These are phyloP conservation scores for Conops quadrifasciatus DNA, from an alignment of 2,888 invertebrate genomes.

Conservation along the genomic window DNA sequence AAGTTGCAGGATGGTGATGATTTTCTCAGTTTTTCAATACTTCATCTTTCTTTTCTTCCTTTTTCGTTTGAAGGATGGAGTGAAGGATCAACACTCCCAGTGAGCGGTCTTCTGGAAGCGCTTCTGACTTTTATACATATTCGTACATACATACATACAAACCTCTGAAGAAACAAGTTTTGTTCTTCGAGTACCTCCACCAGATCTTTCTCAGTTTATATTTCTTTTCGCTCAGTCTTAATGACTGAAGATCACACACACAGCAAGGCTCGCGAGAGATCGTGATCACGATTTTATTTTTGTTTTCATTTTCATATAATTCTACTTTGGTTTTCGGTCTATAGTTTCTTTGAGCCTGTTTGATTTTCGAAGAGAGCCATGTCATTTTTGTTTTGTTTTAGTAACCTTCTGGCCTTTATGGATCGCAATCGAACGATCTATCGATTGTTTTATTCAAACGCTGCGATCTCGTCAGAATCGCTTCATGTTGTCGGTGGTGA, in stretches of 20 bases:
- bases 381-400: neutral
- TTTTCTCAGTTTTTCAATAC: too few species aligned
- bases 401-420: slow-evolving; percentile 18
- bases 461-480: slow-evolving; percentile 11
- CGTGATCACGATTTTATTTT: slow-evolving; percentile 30
- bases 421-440: slow-evolving; percentile 16
- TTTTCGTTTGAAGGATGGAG: too few species aligned
- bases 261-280: neutral
- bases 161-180: too few species aligned
- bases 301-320: slow-evolving; percentile 31
- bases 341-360: neutral
- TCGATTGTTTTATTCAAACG: neutral
- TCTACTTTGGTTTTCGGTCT: neutral
- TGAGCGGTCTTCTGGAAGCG: too few species aligned
- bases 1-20: too few species aligned
- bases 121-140: too few species aligned
- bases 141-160: too few species aligned
- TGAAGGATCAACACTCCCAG: too few species aligned
- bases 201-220: neutral
- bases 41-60: too few species aligned
- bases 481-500: neutral
- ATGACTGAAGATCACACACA: neutral
- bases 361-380: neutral
- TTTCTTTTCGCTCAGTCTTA: neutral
- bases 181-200: neutral